A percentile compares a stretch with the other conserved stretches of the same genome.
Evolutionary conservation across 2,113 vertebrate species (phyloP).

Genomic region (Sturnira hondurensis): DNA sequence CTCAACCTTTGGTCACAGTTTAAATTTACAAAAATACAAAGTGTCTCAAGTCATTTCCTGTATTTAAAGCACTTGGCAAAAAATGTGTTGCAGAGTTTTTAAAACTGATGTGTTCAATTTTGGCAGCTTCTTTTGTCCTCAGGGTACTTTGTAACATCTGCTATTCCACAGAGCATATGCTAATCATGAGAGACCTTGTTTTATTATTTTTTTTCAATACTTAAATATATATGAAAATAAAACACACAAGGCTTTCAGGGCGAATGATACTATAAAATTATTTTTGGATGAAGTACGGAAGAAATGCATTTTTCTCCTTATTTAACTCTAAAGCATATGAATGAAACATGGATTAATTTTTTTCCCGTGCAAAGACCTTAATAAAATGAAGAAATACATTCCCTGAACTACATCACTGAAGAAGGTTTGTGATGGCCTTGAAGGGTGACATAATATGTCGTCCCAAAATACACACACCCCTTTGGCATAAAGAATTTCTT

Average conservation of each 20-base stretch:
- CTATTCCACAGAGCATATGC: neutral
- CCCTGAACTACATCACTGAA: neutral
- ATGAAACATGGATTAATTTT: neutral
- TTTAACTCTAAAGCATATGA: neutral
- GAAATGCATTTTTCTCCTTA: neutral
- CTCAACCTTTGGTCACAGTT: constrained; percentile 20
- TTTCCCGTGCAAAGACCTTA: neutral
- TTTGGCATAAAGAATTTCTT: neutral
- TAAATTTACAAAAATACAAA: neutral
- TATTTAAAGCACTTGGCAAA: constrained; percentile 54
- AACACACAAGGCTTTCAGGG: neutral
- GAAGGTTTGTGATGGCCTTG: neutral
- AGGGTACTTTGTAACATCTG: neutral
- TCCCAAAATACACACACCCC: neutral
- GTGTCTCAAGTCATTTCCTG: constrained; percentile 44
- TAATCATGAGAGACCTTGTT: neutral
- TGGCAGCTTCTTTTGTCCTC: constrained; percentile 28
- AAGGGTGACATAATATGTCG: neutral
- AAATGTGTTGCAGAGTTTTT: constrained; percentile 40
- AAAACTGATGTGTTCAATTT: constrained; percentile 38
- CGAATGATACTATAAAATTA: neutral
- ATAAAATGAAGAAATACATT: constrained; percentile 7
- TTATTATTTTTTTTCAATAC: neutral
- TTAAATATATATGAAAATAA: neutral
- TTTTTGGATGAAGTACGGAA: neutral